These are phyloP conservation scores for Diuraphis noxia DNA, from an alignment of 1,140 invertebrate genomes.

Conservation along the genomic window DNA sequence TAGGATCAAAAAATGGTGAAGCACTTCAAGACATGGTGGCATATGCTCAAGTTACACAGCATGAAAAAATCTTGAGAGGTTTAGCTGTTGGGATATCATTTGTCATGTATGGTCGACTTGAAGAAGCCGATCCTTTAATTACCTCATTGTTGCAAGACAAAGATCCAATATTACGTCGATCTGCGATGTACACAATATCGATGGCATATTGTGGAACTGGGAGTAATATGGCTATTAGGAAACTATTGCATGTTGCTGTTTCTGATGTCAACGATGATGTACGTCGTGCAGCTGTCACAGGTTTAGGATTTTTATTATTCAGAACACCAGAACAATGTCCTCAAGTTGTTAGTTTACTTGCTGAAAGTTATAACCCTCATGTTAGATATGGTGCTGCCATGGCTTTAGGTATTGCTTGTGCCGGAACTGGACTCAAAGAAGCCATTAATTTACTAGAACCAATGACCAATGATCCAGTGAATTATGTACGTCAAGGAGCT, in stretches of 20 bases:
- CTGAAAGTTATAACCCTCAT: slow-evolving; percentile 99
- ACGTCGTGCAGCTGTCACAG: slow-evolving; percentile 93
- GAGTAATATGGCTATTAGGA: slow-evolving; percentile 93
- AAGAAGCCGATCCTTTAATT: slow-evolving; percentile 94
- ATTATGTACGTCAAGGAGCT: slow-evolving; percentile 98
- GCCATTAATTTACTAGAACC: slow-evolving; percentile 96
- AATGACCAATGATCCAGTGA: slow-evolving; percentile 98
- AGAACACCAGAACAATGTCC: slow-evolving; percentile 96
- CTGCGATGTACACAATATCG: slow-evolving; percentile 96
- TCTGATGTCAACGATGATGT: slow-evolving; percentile 99
- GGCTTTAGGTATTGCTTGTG: slow-evolving; percentile 98
- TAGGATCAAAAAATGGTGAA: slow-evolving; percentile 86
- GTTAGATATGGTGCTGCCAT: slow-evolving; percentile 98
- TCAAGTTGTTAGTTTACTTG: slow-evolving; percentile 90
- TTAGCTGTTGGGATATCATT: slow-evolving; percentile 94
- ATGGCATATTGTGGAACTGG: slow-evolving; percentile 99
- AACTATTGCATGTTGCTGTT: slow-evolving; percentile 90
- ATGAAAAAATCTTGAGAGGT: slow-evolving; percentile 97
- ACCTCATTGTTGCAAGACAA: slow-evolving; percentile 82
- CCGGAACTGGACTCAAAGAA: slow-evolving; percentile 93
- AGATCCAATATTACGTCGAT: slow-evolving; percentile 84
- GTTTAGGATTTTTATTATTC: slow-evolving; percentile 94
- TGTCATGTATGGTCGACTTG: slow-evolving; percentile 94
- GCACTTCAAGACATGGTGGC: slow-evolving; percentile 95
- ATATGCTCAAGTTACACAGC: slow-evolving; percentile 90